Percentiles rank a stretch among this genome's conserved stretches.
These are phyloP conservation scores for Polymixis flavicincta DNA, from an alignment of 2,888 invertebrate species.

Conservation along the genomic window DNA sequence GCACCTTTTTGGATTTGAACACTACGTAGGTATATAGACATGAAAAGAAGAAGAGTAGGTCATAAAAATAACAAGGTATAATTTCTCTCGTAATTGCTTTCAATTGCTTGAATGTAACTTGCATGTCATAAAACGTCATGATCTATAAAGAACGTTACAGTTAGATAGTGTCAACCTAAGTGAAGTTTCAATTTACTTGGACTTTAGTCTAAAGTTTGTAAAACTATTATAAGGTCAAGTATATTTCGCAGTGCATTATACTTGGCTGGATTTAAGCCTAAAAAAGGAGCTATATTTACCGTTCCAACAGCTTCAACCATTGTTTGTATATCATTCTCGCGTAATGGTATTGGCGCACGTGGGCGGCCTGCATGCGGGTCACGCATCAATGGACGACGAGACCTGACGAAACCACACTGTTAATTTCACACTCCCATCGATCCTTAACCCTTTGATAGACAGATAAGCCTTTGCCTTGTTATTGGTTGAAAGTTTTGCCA, in stretches of 20 bases:
- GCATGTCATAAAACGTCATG: neutral
- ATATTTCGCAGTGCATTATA: neutral
- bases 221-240: neutral
- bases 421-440: neutral
- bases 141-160: neutral
- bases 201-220: neutral
- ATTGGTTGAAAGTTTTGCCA: too few species aligned
- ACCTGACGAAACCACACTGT: constrained; percentile 53
- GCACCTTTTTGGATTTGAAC: too few species aligned
- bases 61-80: neutral
- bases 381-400: constrained; percentile 80
- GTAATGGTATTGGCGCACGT: constrained; percentile 11
- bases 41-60: neutral
- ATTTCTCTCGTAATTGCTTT: neutral
- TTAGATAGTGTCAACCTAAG: neutral
- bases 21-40: neutral
- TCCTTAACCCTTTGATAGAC: too few species aligned
- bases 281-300: constrained; percentile 59
- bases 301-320: constrained; percentile 79
- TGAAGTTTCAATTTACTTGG: neutral
- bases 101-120: neutral
- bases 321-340: constrained; percentile 76
- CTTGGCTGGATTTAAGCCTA: neutral
- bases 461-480: too few species aligned
- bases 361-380: constrained; percentile 67